Percentiles rank a stretch among this genome's conserved stretches.
Evolutionary conservation across 1,140 invertebrate species (phyloP).

Genomic region (Pararge aegeria): DNA sequence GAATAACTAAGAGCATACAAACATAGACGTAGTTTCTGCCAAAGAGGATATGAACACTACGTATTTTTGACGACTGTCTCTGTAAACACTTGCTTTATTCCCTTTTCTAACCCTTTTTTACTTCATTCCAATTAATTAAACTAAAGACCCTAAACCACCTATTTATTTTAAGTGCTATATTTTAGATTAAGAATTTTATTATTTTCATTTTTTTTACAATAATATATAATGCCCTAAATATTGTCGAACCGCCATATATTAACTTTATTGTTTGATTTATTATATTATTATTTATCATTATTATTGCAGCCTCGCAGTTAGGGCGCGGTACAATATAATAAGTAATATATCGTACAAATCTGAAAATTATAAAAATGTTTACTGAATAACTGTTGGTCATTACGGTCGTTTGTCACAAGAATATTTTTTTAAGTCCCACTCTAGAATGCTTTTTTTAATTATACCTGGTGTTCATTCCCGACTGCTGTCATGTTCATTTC

Average conservation of each 20-base stretch:
- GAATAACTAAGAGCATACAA: no score
- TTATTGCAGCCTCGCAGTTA: conserved; percentile 52
- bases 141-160: conserved; percentile 26
- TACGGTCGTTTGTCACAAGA: neutral
- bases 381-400: neutral
- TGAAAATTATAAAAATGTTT: neutral
- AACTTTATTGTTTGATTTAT: conserved; percentile 44
- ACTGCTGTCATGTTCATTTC: neutral
- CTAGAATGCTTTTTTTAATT: neutral
- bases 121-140: conserved; percentile 42
- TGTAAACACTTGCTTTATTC: no score
- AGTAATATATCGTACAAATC: conserved; percentile 17
- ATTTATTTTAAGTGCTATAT: conserved; percentile 33
- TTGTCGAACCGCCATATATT: conserved; percentile 44
- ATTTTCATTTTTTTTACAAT: conserved; percentile 4
- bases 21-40: no score
- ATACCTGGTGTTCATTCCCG: neutral
- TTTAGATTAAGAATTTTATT: conserved; percentile 17
- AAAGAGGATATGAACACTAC: no score
- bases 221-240: conserved; percentile 11
- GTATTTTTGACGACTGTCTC: no score
- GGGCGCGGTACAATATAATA: conserved; percentile 42
- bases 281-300: conserved; percentile 31
- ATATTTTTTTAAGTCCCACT: neutral
- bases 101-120: conserved; percentile 18